Conservation (phyloP, 2,888 invertebrate species). For the Dyspetes luteomarginatus region DNA sequence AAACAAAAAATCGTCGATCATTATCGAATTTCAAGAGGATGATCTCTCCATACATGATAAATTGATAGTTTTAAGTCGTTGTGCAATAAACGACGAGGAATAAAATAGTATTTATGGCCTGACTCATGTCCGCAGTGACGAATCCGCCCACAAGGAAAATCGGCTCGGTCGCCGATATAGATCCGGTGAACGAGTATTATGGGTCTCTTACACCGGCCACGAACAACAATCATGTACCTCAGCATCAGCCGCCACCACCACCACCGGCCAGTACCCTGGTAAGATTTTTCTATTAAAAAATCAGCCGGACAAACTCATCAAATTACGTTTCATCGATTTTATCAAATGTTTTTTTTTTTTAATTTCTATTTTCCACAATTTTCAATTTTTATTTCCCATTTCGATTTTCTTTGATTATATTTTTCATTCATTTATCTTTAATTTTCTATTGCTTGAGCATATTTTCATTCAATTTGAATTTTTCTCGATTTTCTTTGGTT, state of each 20-base stretch:
- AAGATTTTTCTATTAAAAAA: conserved; percentile 59
- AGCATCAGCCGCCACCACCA: conserved; percentile 77
- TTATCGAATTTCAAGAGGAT: not conserved
- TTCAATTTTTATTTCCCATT: no score
- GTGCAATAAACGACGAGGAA: not conserved
- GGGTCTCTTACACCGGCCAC: conserved; percentile 86
- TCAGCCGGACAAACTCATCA: not conserved
- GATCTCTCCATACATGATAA: not conserved
- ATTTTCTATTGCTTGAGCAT: conserved; percentile 57
- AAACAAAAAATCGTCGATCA: not conserved
- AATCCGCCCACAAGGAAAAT: conserved; percentile 87
- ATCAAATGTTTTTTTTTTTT: not conserved
- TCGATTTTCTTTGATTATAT: no score
- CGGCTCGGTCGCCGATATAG: conserved; percentile 97
- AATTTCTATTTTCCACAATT: conserved; percentile 11
- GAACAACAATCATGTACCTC: conserved; percentile 81
- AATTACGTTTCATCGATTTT: conserved; percentile 4
- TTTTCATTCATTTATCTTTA: conserved; percentile 71
- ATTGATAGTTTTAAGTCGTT: not conserved
- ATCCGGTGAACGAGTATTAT: conserved; percentile 95
- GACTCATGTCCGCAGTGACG: conserved; percentile 81
- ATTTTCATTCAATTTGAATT: not conserved
- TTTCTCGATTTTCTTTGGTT: conserved; percentile 5
- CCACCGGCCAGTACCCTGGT: conserved; percentile 78
- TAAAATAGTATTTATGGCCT: not conserved